Base-by-base conservation (phyloP, 2,113 vertebrate species). In the Tautogolabrus adspersus region DNA sequence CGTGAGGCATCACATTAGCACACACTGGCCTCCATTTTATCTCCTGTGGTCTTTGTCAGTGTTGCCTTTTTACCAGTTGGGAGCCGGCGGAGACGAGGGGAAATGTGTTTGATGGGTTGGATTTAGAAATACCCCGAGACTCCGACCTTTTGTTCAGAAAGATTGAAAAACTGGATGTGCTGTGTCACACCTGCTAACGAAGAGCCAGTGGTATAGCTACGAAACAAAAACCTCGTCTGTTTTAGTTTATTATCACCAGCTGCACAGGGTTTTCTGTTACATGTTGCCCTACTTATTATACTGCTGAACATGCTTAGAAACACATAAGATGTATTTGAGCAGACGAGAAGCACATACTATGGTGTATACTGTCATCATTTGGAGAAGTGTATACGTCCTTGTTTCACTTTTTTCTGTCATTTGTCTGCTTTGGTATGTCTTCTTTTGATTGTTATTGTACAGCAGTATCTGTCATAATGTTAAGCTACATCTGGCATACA, bases 61-160 rank as follows among this genome's bases (percentile, higher is more conserved):
- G 91, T 88, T 93, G 93, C 80, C 93, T 93, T 93, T 93, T 93
- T 93, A 90, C 79, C 93, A 93, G 93, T 93, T 92, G 81, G 88
- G 77, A 78, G 87, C 87, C 70, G 64, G 72, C 44, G 40, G 78
- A 88, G 88, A 83, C 71, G 38, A 66, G 77, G 75, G 69, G 59
- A 70, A 82, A 81, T 86, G 80, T 86, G 80, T 87, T 75, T 72
- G 81, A 82, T 9, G 82, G 75, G 56, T 82, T 58, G 68, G 69
- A 83, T 81, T 88, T 78, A 81, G 72, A 90, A 85, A 86, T 61
- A 69, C 72, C 60, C 77, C 0, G 10, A 78, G 56, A 77, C 44
- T 34, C 23, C 19, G 16, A 69, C 67, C 66, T 76, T 76, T 81
- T 87, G 23, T 79, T 77, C 72, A 37, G 22, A 65, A 69, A 74